Base-by-base conservation (phyloP, 2,888 invertebrate species). In the Molanna angustata region DNA sequence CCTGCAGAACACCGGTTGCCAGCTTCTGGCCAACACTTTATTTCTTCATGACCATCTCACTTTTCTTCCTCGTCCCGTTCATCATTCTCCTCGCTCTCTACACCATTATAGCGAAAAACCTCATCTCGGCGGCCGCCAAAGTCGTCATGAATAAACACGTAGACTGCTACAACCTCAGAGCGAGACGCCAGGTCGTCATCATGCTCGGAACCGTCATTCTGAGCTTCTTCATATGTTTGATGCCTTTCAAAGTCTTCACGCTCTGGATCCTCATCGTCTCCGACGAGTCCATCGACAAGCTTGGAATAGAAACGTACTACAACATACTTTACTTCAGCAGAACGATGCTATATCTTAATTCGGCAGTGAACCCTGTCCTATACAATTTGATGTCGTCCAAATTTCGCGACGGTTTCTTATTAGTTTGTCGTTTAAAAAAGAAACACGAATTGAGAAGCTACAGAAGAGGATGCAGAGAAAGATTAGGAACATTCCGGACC, bases 331-430 rank as follows among this genome's bases (percentile, higher is more conserved):
- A 88, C 68, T 90, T 92, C 67, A 88, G 88, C 58, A 80, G 94
- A 60, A 85, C 91, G 43, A 89, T 94, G 88, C 74, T 90, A 47
- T 94, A 93, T 65, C 76, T 93, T 57, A 94, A 94, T 70, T 93
- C 93, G 2, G 93, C 92, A 33, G 82, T 92, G 61, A 94, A 94
- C 70, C 94, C 94, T 1, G 88, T 94, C 61, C 74, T 94, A n/a
- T 94, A 94, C 68, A 94, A 93, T 68, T 74, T 94, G 58, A 91
- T 94, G 88, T 92, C 91, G 35, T 90, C 91, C 2, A 93, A 92
- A 72, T 94, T 94, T 66, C 83, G 94, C 2, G 80, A 84, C 50
- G 90, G 90, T 1, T 91, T 91, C 64, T 76, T 85, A 50, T 80
- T 79, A 64, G 78, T 89, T 0, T 88, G 84, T 35, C 75, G 80